Conservation (phyloP, 2,888 invertebrate species). For the Eupithecia subumbrata region DNA sequence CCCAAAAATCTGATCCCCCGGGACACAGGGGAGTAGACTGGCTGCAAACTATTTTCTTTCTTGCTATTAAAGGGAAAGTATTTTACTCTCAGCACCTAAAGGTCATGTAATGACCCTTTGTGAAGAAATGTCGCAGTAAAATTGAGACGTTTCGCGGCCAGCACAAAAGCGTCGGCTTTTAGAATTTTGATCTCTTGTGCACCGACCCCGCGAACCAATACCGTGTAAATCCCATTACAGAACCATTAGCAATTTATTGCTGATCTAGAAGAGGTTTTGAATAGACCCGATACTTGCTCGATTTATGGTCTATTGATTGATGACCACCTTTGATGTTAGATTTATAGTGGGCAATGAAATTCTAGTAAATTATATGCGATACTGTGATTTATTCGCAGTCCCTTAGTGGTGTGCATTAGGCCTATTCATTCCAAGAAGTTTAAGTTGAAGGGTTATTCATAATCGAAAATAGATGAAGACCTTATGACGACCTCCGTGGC, state of each 20-base stretch:
- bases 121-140: not conserved
- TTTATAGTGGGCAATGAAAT: constrained; percentile 15
- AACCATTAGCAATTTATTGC: constrained; percentile 31
- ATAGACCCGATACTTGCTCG: constrained; percentile 19
- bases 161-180: constrained; percentile 8
- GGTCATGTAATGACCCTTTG: not conserved
- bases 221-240: constrained; percentile 25
- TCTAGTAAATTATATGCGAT: constrained; percentile 15
- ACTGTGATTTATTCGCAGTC: constrained; percentile 7
- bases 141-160: not conserved
- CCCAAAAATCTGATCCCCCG: too few relatives aligned
- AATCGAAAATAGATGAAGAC: not conserved
- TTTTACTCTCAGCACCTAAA: not conserved
- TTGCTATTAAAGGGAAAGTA: too few relatives aligned
- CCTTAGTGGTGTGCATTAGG: not conserved
- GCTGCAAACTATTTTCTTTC: too few relatives aligned
- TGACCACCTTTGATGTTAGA: constrained; percentile 20
- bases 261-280: constrained; percentile 35
- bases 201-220: constrained; percentile 1
- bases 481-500: too few relatives aligned
- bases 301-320: constrained; percentile 15
- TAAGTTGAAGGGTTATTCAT: not conserved
- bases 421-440: constrained; percentile 10
- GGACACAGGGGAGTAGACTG: too few relatives aligned
- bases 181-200: not conserved